phyloP scores from a whole-genome alignment of 2,797 vertebrate species.

The Neostethus bicornis region DNA sequence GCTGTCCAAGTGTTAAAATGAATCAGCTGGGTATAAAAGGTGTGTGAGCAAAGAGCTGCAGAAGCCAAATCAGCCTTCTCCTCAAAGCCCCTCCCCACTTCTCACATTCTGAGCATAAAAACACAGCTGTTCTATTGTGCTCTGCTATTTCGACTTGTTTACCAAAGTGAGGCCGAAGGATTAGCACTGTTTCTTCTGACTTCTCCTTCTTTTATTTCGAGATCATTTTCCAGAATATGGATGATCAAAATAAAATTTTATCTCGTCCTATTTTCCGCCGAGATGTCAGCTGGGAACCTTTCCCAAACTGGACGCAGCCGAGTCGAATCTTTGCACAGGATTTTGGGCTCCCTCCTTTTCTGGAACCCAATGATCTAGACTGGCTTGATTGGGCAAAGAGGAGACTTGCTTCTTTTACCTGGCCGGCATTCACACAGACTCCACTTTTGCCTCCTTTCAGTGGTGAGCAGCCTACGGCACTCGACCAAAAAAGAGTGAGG shows the following conservation, averaged over 20 bases:
- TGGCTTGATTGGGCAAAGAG: constrained; percentile 78
- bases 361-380: constrained; percentile 69
- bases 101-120: constrained; percentile 19
- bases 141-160: constrained; percentile 41
- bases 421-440: constrained; percentile 58
- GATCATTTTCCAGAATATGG: constrained; percentile 57
- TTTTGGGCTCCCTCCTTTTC: constrained; percentile 75
- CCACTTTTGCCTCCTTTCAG: constrained; percentile 54
- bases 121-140: constrained; percentile 39
- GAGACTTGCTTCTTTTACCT: constrained; percentile 62
- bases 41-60: constrained; percentile 33
- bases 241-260: constrained; percentile 64
- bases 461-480: background rate
- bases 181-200: constrained; percentile 26
- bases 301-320: constrained; percentile 72
- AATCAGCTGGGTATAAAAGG: constrained; percentile 66
- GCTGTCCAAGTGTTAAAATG: constrained; percentile 56
- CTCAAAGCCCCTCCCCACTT: constrained; percentile 26
- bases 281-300: constrained; percentile 72
- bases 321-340: constrained; percentile 68
- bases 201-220: constrained; percentile 10
- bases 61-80: constrained; percentile 35
- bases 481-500: constrained; percentile 25
- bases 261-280: constrained; percentile 74
- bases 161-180: constrained; percentile 33